Evolutionary conservation across 2,888 invertebrate species (phyloP), one percentile per base, ranked within the genome.

Genomic region (Rhamnusium bicolor): DNA sequence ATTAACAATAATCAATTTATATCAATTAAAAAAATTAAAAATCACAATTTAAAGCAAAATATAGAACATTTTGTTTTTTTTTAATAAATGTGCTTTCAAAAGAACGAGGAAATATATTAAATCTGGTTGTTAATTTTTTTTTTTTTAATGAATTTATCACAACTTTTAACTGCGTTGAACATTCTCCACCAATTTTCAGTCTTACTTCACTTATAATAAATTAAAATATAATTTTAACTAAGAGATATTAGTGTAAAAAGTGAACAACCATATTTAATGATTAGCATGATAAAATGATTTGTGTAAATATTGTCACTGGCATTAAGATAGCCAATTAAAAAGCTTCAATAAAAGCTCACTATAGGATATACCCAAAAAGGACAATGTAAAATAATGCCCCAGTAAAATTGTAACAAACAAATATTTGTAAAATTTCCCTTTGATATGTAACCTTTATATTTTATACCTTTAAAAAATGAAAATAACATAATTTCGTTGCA

Each of bases 381-480:
- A 40, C n/a, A n/a, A n/a, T 40, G 40, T 14, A 62, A 62, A 62
- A 47, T 46, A 32, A 58, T 58, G 58, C 32, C 27, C 27, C 29
- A 29, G 19, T 47, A 62, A 47, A 62, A 46, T 62, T 21, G 19
- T 19, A 12, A 32, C 10, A 12, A 32, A 12, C 10, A 27, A 6
- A 53, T 21, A n/a, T 29, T 65, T 53, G 16, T 18, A 16, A 32
- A 58, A 8, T 32, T 19, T 2, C 8, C 40, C 40, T 4, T 14
- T 40, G 58, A 54, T 54, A 24, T 16, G 27, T 51, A 63, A 65
- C 65, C 65, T 27, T 53, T 65, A 65, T 65, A 65, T 65, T 65
- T 65, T 65, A 65, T 65, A 65, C 65, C 65, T 53, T 65, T 47
- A 21, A 47, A 18, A 21, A 61, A 61, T n/a, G 18, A n/a, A 27